phyloP scores from a whole-genome alignment of 2,797 vertebrate species.

The Chloroceryle inda region DNA sequence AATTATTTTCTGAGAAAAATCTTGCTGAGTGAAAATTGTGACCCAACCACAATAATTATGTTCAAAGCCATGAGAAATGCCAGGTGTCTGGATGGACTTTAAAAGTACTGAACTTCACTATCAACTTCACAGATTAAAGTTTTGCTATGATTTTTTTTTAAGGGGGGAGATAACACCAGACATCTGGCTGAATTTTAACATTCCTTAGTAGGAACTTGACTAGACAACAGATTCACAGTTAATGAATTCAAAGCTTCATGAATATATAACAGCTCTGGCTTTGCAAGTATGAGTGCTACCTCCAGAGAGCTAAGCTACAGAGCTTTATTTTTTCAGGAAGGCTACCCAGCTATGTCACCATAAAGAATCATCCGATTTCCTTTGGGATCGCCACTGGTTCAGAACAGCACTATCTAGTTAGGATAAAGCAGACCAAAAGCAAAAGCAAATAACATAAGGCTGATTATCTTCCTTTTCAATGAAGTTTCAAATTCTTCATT shows the following conservation, averaged over 20 bases:
- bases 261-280: conserved; percentile 52
- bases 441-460: conserved; percentile 22
- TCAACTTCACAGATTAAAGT: conserved; percentile 20
- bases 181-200: conserved; percentile 58
- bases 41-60: neutral
- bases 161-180: neutral
- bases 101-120: neutral
- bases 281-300: neutral
- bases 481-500: neutral
- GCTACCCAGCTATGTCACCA: conserved; percentile 26
- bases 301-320: conserved; percentile 37
- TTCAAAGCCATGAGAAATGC: neutral
- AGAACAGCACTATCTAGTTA: neutral
- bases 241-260: conserved; percentile 69
- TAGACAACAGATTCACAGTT: conserved; percentile 56
- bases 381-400: conserved; percentile 26
- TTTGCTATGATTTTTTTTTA: neutral
- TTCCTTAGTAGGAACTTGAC: conserved; percentile 49
- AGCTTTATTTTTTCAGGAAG: conserved; percentile 40
- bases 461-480: conserved; percentile 26
- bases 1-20: neutral
- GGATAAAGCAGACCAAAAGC: neutral
- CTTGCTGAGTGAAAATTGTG: neutral
- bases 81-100: neutral
- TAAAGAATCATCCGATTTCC: conserved; percentile 48